Percentiles rank a stretch among this genome's conserved stretches.
These are phyloP conservation scores for Pristionchus fissidentatus DNA, from an alignment of 2,888 invertebrate genomes.

Conservation along the genomic window DNA sequence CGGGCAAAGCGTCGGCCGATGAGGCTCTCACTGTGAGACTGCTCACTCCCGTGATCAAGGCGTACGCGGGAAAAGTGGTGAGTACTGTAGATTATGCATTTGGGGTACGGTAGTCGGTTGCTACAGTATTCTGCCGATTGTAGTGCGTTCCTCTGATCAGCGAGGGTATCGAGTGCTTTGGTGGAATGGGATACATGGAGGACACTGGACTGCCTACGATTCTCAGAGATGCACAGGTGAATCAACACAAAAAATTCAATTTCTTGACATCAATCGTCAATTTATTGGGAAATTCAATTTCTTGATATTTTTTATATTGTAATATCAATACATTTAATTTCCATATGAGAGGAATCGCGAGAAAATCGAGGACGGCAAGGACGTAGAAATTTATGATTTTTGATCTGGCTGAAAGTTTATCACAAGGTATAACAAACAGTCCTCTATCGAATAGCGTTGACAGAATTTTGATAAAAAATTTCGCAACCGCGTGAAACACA, in stretches of 20 bases:
- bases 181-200: constrained; percentile 81
- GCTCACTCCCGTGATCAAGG: constrained; percentile 79
- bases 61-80: constrained; percentile 80
- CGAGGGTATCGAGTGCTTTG: constrained; percentile 80
- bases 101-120: background rate
- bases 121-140: background rate
- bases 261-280: too few species aligned
- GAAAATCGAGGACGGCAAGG: too few species aligned
- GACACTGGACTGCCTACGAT: constrained; percentile 79
- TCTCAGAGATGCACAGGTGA: constrained; percentile 80
- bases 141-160: constrained; percentile 78
- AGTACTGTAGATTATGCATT: constrained; percentile 35
- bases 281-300: background rate
- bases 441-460: too few species aligned
- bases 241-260: background rate
- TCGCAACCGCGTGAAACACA: too few species aligned
- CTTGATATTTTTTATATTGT: too few species aligned
- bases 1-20: constrained; percentile 73
- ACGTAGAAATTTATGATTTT: too few species aligned
- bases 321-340: background rate
- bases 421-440: too few species aligned
- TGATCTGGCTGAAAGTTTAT: too few species aligned
- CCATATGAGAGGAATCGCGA: too few species aligned
- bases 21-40: constrained; percentile 78
- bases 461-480: too few species aligned